Base-by-base conservation (phyloP, 2,797 vertebrate genomes). In the Anguilla anguilla region DNA sequence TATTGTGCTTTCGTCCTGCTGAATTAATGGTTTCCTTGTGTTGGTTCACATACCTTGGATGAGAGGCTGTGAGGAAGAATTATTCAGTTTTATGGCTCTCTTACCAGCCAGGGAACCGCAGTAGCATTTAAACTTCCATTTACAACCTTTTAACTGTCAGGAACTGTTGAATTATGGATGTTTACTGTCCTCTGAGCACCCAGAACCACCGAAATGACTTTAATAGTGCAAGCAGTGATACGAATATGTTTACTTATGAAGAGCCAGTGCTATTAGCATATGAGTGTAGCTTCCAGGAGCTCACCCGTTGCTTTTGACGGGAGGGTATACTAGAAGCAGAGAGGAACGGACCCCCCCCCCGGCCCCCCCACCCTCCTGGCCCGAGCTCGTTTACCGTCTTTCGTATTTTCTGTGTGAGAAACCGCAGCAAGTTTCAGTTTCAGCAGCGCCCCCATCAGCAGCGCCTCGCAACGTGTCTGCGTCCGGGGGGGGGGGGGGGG, bases 161-260 rank as follows among this genome's bases (percentile, higher is more conserved):
- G 91, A 93, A 94, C 89, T 94, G 94, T 93, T 97, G 95, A 98
- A 96, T 97, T 97, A 96, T 97, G 96, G 96, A 97, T 97, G 94
- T 97, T 95, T 97, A 94, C 95, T 91, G 92, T 94, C 93, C 93
- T 93, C 94, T 87, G 90, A 89, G 95, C 95, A 95, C 93, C 91
- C 92, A 91, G 93, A 95, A 96, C 94, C 95, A 96, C 94, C 93
- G 94, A 95, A 97, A 96, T 96, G 94, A 96, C 93, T 96, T 96
- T 94, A 96, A 96, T 96, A 94, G 93, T 91, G 90, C 93, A 94
- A 96, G 94, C 94, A 94, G 93, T 96, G 93, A 94, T 95, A 93
- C 96, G 97, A 95, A 96, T 93, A 86, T 92, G 93, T 95, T 94
- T 94, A 92, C 91, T 95, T 93, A 89, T 93, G 94, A 96, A 93